Base-by-base conservation (phyloP, 2,113 vertebrate genomes). In the Poeciliopsis retropinna region DNA sequence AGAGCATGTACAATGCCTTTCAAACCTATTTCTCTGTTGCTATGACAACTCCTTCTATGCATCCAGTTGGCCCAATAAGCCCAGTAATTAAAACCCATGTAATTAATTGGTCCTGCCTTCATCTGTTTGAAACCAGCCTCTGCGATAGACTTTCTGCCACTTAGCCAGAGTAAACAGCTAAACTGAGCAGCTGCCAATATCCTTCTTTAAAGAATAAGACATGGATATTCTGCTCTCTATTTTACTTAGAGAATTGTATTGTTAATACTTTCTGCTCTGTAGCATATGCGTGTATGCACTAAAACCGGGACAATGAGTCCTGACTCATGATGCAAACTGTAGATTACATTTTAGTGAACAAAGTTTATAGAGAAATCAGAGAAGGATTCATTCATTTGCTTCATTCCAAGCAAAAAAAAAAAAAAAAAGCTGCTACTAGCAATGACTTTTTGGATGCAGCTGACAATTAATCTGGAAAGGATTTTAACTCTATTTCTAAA, bases 71-170 rank as follows among this genome's bases (percentile, higher is more conserved):
- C 70, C 72, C 28, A 47, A 79, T 72, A 62, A 78, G 87, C 81
- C 90, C 90, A 87, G 87, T 92, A 91, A 91, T 93, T 93, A 93
- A 76, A 83, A 76, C 70, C 51, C 88, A 87, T 91, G 86, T 92
- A 89, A 95, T 94, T 94, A 95, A 94, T 93, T 89, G 88, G 81
- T 90, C 86, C 87, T 31, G 85, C 82, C 92, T 91, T 88, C 82
- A 83, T 85, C 82, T 83, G 72, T 75, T 80, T 81, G 78, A 76
- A 78, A 73, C 67, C 30, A 82, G 84, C 70, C 64, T 69, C 80
- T 82, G 77, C 79, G 81, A 85, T 84, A 79, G 82, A 79, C 78
- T 80, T 60, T 79, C 78, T 85, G 81, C 84, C 85, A 81, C 63
- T 75, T 85, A 78, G 81, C 82, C 72, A 64, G 71, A 85, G 89